These are phyloP conservation scores for Acropora yongei DNA, from an alignment of 64 coral and sea anemone species.

Conservation along the genomic window DNA sequence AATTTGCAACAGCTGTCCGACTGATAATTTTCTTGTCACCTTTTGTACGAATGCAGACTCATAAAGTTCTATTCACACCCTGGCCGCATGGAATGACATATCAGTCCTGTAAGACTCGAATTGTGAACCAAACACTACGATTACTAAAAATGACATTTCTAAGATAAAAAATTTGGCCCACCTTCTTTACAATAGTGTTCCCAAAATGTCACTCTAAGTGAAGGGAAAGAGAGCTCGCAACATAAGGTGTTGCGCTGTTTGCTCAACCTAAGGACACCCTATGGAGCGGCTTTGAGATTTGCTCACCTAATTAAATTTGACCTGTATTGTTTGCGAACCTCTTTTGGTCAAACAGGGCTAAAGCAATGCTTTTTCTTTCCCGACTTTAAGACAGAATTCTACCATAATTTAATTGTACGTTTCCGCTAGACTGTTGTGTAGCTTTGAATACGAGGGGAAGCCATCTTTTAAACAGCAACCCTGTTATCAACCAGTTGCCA, in stretches of 20 bases:
- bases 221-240: neutral
- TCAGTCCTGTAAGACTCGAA: neutral
- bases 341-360: slow-evolving; percentile 32
- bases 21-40: slow-evolving; percentile 25
- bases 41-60: neutral
- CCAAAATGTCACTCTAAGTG: neutral
- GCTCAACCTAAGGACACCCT: slow-evolving; percentile 5
- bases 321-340: slow-evolving; percentile 40
- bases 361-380: slow-evolving; percentile 25
- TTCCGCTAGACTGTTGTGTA: slow-evolving; percentile 14
- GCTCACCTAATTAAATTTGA: slow-evolving; percentile 44
- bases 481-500: slow-evolving; percentile 38
- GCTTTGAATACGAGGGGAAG: slow-evolving; percentile 12
- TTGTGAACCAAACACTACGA: neutral
- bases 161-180: neutral
- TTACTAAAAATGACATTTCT: neutral
- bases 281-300: slow-evolving; percentile 14
- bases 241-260: slow-evolving; percentile 27
- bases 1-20: slow-evolving; percentile 25
- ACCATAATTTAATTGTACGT: slow-evolving; percentile 10
- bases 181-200: neutral
- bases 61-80: slow-evolving; percentile 14
- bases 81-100: neutral
- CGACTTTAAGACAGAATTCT: slow-evolving; percentile 26
- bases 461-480: slow-evolving; percentile 37